Evolutionary conservation across 2,113 vertebrate genomes (phyloP).

Genomic region (Chauna torquata): DNA sequence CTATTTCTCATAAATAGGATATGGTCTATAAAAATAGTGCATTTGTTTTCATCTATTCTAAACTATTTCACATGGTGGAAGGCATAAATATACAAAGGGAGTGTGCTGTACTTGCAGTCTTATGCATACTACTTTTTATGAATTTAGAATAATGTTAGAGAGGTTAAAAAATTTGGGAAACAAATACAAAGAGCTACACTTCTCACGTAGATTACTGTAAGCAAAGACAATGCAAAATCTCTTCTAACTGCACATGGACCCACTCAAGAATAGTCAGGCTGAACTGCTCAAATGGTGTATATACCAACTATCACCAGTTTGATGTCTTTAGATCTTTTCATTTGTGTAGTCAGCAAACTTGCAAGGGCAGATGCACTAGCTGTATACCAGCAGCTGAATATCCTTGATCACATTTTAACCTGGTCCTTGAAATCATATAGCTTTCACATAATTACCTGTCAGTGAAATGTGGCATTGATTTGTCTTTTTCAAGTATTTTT

Average conservation of each 20-base stretch:
- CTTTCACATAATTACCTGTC: conserved; percentile 77
- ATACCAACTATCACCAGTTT: background rate
- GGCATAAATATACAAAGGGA: background rate
- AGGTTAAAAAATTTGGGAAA: background rate
- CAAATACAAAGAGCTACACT: background rate
- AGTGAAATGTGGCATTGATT: conserved; percentile 40
- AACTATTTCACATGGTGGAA: background rate
- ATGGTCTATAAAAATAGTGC: background rate
- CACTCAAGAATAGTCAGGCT: background rate
- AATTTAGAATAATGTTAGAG: background rate
- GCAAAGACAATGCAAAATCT: accelerated
- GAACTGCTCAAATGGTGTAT: background rate
- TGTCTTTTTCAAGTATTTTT: conserved; percentile 19
- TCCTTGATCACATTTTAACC: conserved; percentile 71
- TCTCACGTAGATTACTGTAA: background rate
- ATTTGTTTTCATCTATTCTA: background rate
- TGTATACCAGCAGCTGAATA: conserved; percentile 62
- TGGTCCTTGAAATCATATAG: conserved; percentile 75
- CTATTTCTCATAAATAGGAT: background rate
- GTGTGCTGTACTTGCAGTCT: background rate
- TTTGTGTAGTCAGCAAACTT: conserved; percentile 41
- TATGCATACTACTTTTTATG: background rate
- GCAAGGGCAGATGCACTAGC: conserved; percentile 24
- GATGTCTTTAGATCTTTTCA: background rate
- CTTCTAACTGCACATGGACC: background rate